Evolutionary conservation across 1,140 invertebrate species (phyloP), one percentile per base, ranked within the genome.

Genomic region (Hypsibius dujardini): DNA sequence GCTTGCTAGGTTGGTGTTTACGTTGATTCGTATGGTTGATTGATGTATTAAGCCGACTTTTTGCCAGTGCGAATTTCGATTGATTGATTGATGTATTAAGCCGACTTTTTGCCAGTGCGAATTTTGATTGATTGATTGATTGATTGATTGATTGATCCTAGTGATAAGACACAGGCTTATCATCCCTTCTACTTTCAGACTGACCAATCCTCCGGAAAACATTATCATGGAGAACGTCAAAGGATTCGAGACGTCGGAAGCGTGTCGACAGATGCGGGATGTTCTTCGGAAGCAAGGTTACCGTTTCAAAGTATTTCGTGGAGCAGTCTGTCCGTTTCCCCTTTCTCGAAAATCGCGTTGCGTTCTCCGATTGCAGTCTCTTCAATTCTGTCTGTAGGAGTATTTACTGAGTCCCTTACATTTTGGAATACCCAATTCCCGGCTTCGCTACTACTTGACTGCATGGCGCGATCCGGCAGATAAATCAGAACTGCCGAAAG

Each of bases 151-250:
- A 28, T 28, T 28, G 28, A 28, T 28, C 28, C 28, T 28, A 69
- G 47, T 59, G 69, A 71, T 71, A 15, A 45, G n/a, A 12, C 12
- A 15, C 15, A 71, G 12, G n/a, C n/a, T 50, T 42, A 47, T 2
- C 67, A 72, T 46, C 42, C 59, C 2, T 47, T 50, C 28, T 70
- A 2, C 73, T 46, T 72, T 71, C 62, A 75, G 72, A 72, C 79
- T 88, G n/a, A 73, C 79, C 46, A 81, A 80, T 7, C 75, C 77
- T 42, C 81, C 95, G 47, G 79, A 85, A 73, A 91, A 88, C 77
- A 84, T 98, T 74, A 81, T 97, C 56, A 81, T 97, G 74, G 93
- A 97, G 82, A 97, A 98, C 85, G 94, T 96, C 0, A 80, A 81
- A 76, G 92, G 92, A 46, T 97, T 97, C 83, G 92, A 96, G 80